Conservation (phyloP, 2,797 vertebrate genomes). For the Triplophysa bombifrons region DNA sequence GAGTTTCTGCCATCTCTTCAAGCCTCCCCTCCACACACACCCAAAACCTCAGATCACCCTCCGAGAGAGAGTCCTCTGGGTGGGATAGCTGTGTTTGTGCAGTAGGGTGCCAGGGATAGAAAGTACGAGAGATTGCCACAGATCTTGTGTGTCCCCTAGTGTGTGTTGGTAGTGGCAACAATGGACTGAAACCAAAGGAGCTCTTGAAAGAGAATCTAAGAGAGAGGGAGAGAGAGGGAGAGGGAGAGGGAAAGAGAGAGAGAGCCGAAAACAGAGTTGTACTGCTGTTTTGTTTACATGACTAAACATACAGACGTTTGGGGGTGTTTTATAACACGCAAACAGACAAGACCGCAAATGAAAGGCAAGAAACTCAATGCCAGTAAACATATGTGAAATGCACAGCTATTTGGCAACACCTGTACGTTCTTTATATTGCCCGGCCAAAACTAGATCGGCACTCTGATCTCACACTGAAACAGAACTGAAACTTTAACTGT, state of each 20-base stretch:
- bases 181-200: conserved; percentile 37
- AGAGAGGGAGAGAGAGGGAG: not conserved
- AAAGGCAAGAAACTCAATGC: conserved; percentile 47
- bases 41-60: conserved; percentile 67
- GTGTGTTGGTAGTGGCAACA: conserved; percentile 36
- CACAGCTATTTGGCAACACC: conserved; percentile 65
- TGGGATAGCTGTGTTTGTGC: conserved; percentile 46
- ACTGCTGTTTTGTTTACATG: conserved; percentile 51
- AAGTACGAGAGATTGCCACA: conserved; percentile 31
- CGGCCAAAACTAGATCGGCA: conserved; percentile 56
- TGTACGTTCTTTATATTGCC: conserved; percentile 76
- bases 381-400: conserved; percentile 51
- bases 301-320: conserved; percentile 69
- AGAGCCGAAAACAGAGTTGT: conserved; percentile 31
- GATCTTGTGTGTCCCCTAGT: conserved; percentile 26
- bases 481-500: conserved; percentile 72
- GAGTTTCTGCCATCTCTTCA: conserved; percentile 77
- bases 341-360: conserved; percentile 73
- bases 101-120: conserved; percentile 39
- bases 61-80: conserved; percentile 49
- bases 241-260: conserved; percentile 54
- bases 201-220: conserved; percentile 2
- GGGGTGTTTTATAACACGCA: conserved; percentile 70
- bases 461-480: conserved; percentile 73
- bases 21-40: conserved; percentile 65